phyloP scores from a whole-genome alignment of 2,797 vertebrate genomes.

The Falco novaeseelandiae region DNA sequence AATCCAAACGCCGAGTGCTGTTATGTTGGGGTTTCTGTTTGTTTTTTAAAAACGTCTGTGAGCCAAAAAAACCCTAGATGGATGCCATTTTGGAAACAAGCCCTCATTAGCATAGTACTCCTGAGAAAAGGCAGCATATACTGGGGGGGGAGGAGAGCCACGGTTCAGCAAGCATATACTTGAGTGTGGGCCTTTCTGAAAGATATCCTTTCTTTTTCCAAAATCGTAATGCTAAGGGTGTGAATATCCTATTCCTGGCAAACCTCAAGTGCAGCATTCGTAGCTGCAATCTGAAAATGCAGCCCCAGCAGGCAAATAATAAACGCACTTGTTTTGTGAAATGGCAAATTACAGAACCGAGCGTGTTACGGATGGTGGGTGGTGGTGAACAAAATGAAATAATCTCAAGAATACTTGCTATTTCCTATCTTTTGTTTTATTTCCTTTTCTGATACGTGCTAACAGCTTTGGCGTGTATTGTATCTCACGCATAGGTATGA shows the following conservation, averaged over 20 bases:
- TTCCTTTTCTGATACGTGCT: fast-evolving
- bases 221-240: not conserved
- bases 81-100: slow-evolving; percentile 28
- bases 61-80: not conserved
- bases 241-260: not conserved
- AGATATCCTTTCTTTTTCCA: not conserved
- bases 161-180: not conserved
- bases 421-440: not conserved
- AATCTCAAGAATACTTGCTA: fast-evolving
- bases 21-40: not conserved
- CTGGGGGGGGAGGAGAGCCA: not conserved
- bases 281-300: not conserved
- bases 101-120: not conserved
- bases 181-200: not conserved
- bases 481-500: fast-evolving
- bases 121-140: not conserved
- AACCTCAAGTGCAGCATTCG: not conserved
- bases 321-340: not conserved
- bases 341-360: not conserved
- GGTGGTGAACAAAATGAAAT: not conserved
- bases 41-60: not conserved
- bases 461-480: fast-evolving
- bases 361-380: fast-evolving
- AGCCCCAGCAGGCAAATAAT: not conserved
- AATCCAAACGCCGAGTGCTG: not conserved